Evolutionary conservation across 2,113 vertebrate species (phyloP), one percentile per base, ranked within the genome.

Genomic region (Dicentrarchus labrax): DNA sequence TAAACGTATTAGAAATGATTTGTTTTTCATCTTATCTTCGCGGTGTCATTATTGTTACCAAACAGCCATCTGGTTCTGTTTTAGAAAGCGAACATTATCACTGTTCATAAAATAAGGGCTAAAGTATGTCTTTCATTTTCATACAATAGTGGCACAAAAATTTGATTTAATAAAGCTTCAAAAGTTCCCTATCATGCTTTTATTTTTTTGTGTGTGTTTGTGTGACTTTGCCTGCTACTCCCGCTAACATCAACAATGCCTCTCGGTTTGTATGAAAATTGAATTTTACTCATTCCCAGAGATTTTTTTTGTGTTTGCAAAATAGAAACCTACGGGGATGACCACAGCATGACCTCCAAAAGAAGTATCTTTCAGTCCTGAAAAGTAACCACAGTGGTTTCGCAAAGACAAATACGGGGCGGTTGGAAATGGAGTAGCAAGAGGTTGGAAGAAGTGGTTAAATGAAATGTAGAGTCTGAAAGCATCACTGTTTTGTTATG

Each of bases 1-100:
- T 56, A 74, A 79, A 76, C 11, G 2, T 39, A 67, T 88, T 71
- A 86, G 77, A 67, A 68, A 38, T 0, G 4, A 68, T 79, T 66
- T 69, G 8, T 78, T 64, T 83, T 57, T 61, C 45, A 61, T 67
- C 24, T 62, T n/a, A 17, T 72, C 67, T 86, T 60, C 65, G 56
- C 56, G 54, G 60, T 88, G 67, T 64, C 30, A 66, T 54, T 72
- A 48, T 38, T 65, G 76, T 67, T n/a, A n/a, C 59, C 41, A 39
- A 72, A 36, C 47, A 70, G 50, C 70, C 76, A 83, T 64, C 77
- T 80, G 83, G 30, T 45, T 75, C 11, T 22, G 41, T n/a, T 48
- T 48, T 67, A 30, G 2, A 57, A 15, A 19, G 24, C 19, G 17
- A 24, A 64, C 39, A 53, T 68, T 19, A 67, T 43, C 54, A 21